Percentiles rank a stretch among this genome's conserved stretches.
phyloP scores from a whole-genome alignment of 2,113 vertebrate species.

The Aegithalos caudatus region DNA sequence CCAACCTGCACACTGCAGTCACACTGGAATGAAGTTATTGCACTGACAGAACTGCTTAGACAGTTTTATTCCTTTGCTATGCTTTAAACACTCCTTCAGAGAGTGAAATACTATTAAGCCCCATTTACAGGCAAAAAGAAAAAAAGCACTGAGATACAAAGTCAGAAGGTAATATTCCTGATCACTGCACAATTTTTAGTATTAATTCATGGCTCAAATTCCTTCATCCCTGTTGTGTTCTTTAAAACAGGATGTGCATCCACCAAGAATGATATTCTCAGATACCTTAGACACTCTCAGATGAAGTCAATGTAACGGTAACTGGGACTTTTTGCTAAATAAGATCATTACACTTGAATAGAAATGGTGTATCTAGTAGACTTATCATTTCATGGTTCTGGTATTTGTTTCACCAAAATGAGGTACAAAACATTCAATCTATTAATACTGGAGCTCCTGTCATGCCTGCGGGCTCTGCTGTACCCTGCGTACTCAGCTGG shows the following conservation, averaged over 20 bases:
- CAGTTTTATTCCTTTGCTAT: background rate
- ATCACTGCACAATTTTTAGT: background rate
- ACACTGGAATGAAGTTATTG: background rate
- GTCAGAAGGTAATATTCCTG: background rate
- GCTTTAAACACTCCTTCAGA: background rate
- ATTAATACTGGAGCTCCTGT: background rate
- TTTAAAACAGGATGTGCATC: background rate
- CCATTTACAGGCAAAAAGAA: background rate
- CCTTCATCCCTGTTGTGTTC: background rate
- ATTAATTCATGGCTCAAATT: background rate
- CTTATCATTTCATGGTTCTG: background rate
- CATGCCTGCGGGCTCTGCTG: background rate
- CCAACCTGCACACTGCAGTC: background rate
- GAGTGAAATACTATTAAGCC: background rate
- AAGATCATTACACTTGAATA: background rate
- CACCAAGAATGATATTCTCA: background rate
- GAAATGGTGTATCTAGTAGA: background rate
- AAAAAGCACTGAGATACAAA: background rate
- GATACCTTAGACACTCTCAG: background rate
- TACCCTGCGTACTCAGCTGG: fast-evolving
- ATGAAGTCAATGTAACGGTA: background rate
- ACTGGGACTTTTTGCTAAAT: background rate
- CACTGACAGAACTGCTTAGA: background rate
- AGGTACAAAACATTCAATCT: background rate
- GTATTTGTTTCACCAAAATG: background rate